Percentiles rank a stretch among this genome's conserved stretches.
Evolutionary conservation across 2,113 vertebrate genomes (phyloP).

Genomic region (Centropristis striata): DNA sequence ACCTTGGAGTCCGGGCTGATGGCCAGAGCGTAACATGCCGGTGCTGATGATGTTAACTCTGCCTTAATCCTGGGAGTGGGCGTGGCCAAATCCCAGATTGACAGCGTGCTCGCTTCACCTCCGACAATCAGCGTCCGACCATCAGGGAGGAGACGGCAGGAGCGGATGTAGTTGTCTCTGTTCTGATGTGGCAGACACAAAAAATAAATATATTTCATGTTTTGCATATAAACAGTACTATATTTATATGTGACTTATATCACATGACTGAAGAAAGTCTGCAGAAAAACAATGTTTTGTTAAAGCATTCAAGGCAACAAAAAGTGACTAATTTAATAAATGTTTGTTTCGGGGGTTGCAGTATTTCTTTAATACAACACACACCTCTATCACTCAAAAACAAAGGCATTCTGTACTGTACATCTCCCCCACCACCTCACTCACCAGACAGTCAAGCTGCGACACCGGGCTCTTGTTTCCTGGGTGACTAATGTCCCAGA

Average conservation of each 20-base stretch:
- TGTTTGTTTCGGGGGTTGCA: no score
- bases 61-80: conserved; percentile 97
- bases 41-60: conserved; percentile 96
- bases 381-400: neutral
- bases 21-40: conserved; percentile 96
- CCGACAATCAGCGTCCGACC: conserved; percentile 97
- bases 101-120: conserved; percentile 95
- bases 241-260: neutral
- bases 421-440: conserved; percentile 36
- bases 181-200: conserved; percentile 83
- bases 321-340: no score
- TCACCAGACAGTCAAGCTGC: conserved; percentile 97
- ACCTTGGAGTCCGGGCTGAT: conserved; percentile 99
- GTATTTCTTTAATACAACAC: no score
- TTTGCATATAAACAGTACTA: neutral
- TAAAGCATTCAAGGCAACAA: no score
- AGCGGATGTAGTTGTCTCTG: conserved; percentile 98
- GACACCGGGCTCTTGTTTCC: conserved; percentile 98
- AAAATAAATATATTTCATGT: neutral
- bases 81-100: conserved; percentile 98
- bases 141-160: conserved; percentile 96
- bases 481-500: conserved; percentile 98
- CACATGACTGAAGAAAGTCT: neutral
- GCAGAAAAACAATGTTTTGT: no score
- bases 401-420: neutral